Evolutionary conservation across 2,888 invertebrate genomes (phyloP), one percentile per base, ranked within the genome.

Genomic region (Scaptomyza polygonia): DNA sequence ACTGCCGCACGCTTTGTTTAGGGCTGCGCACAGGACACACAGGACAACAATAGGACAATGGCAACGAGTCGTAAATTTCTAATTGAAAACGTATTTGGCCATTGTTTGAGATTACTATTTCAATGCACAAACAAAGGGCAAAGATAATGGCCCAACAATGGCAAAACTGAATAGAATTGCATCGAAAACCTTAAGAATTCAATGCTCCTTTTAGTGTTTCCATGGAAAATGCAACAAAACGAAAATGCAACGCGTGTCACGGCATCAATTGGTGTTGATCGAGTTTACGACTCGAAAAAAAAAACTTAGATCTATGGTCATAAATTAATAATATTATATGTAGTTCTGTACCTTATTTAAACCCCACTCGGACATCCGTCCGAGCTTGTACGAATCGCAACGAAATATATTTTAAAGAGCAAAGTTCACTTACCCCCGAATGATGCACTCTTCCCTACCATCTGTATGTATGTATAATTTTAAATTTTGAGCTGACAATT

Each of bases 61-160:
- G 48, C 7, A 39, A 47, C 64, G 69, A 76, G 77, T 83, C 86
- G 78, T 82, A 86, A 80, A 82, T 80, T 84, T 75, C 61, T 84
- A 84, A 82, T 86, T 86, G 82, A 80, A 86, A 84, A 84, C 64
- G 81, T 65, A 84, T 86, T 81, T 74, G 68, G 56, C 57, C 67
- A 67, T 67, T 67, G 67, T 67, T 55, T 40, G 21, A 39, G 58
- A 56, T 67, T 67, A n/a, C n/a, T n/a, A n/a, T 48, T 11, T 21
- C n/a, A 48, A 29, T n/a, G 9, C 21, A 49, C 58, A 55, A 54
- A 72, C 44, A 73, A 51, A 43, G 42, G 47, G 21, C 5, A 11
- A 29, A 36, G 45, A 61, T 69, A 69, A 69, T 62, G 53, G 44
- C 32, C 56, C 18, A 18, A 30, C 36, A 36, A 30, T 47, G 32